Base-by-base conservation (phyloP, 92 coral and sea anemone genomes). In the Plumapathes pennacea region DNA sequence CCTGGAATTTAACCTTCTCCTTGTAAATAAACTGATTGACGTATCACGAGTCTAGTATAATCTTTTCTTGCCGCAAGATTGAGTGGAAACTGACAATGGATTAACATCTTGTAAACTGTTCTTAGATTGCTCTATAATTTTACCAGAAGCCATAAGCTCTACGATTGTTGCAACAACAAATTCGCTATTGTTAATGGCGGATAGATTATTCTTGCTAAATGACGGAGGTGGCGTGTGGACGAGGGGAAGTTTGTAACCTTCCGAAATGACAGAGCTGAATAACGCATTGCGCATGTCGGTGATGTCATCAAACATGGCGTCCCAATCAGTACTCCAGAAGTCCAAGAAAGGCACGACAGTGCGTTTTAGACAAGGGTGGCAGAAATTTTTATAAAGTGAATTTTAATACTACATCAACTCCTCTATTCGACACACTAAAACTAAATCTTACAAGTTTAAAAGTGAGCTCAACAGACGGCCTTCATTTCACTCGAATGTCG, bases 221-320 rank as follows among this genome's bases (percentile, higher is more conserved):
- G 15, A 15, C 15, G 33, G 41, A 68, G 76, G 64, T 39, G 76
- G 76, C 32, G 54, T 55, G 19, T 40, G 33, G 20, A 69, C 15
- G 21, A 71, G 48, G 33, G 77, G 67, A 17, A 69, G 32, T 36
- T 57, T 69, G 48, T 69, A 69, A 20, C 77, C 77, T 32, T 59
- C 46, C 25, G 42, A 3, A 24, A 71, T 45, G 36, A 46, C 41
- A 31, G n/a, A n/a, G n/a, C n/a, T n/a, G n/a, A n/a, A n/a, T n/a
- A n/a, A n/a, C n/a, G n/a, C n/a, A n/a, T n/a, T n/a, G n/a, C n/a
- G n/a, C n/a, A n/a, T n/a, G n/a, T n/a, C n/a, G n/a, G n/a, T n/a
- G n/a, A n/a, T n/a, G n/a, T n/a, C n/a, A n/a, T n/a, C n/a, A n/a
- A n/a, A n/a, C n/a, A n/a, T n/a, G n/a, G n/a, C n/a, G n/a, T n/a